Evolutionary conservation across 2,797 vertebrate genomes (phyloP).

Genomic region (Myotis planiceps): DNA sequence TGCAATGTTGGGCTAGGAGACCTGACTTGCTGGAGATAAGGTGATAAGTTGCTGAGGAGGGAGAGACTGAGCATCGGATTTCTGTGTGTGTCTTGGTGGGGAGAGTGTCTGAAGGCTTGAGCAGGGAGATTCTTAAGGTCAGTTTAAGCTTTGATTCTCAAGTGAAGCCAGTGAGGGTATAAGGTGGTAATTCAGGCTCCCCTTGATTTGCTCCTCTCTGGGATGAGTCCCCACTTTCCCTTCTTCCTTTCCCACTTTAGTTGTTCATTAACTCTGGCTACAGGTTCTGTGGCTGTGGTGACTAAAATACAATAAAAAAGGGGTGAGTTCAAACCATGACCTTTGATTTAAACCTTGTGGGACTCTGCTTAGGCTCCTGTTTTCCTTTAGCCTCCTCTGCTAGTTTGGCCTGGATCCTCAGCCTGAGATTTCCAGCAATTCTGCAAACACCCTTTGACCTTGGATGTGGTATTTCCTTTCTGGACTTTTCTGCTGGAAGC

Average conservation of each 20-base stretch:
- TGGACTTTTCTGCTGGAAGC: constrained; percentile 39
- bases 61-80: not conserved
- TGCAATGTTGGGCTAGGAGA: constrained; percentile 57
- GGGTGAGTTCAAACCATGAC: constrained; percentile 45
- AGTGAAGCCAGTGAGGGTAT: not conserved
- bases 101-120: not conserved
- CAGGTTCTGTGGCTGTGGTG: constrained; percentile 20
- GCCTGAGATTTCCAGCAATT: constrained; percentile 57
- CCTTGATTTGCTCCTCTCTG: not conserved
- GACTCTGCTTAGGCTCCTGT: not conserved
- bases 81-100: not conserved
- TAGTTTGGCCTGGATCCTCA: constrained; percentile 13
- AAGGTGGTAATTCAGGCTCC: not conserved
- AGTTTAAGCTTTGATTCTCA: not conserved
- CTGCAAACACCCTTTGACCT: constrained; percentile 54
- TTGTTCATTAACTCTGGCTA: constrained; percentile 67
- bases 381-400: constrained; percentile 30
- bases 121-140: not conserved
- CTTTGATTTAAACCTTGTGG: constrained; percentile 51
- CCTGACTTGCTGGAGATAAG: constrained; percentile 57
- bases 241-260: not conserved
- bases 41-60: constrained; percentile 22
- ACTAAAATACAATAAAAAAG: not conserved
- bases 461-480: constrained; percentile 52
- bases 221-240: not conserved